Evolutionary conservation across 2,113 vertebrate species (phyloP).

Genomic region (Nicator chloris): DNA sequence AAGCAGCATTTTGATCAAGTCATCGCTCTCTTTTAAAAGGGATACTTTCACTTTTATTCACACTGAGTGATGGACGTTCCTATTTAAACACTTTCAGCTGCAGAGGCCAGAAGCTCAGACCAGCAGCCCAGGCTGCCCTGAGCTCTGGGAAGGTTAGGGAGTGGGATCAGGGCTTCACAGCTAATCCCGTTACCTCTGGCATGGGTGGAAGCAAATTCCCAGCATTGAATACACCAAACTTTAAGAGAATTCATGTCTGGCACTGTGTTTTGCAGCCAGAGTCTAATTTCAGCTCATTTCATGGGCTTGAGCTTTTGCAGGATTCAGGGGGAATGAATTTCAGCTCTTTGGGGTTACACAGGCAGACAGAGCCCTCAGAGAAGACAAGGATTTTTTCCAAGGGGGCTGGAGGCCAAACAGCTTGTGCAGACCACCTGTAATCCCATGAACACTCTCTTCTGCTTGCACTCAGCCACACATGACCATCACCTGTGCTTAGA

Average conservation of each 20-base stretch:
- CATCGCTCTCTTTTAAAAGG: slow-evolving; percentile 8
- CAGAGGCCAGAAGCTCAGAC: slow-evolving; percentile 4
- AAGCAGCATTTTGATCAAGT: slow-evolving; percentile 66
- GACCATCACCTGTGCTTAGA: neutral
- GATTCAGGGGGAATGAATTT: neutral
- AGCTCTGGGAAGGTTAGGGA: slow-evolving; percentile 8
- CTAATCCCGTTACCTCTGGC: slow-evolving; percentile 49
- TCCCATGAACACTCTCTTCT: neutral
- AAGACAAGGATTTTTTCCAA: neutral
- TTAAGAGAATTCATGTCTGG: neutral
- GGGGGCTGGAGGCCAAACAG: neutral
- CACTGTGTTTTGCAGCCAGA: neutral
- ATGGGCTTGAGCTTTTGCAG: neutral
- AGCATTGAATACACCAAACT: neutral
- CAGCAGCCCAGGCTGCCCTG: neutral
- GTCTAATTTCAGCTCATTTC: neutral
- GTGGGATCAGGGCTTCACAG: neutral
- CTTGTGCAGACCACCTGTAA: neutral
- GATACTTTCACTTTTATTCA: slow-evolving; percentile 14
- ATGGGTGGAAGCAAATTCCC: slow-evolving; percentile 39
- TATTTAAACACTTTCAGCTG: slow-evolving; percentile 53
- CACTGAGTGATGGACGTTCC: neutral
- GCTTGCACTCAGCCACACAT: neutral
- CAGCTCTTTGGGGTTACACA: neutral
- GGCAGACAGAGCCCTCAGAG: neutral